Percentiles rank a stretch among this genome's conserved stretches.
These are phyloP conservation scores for Dasyurus viverrinus DNA, from an alignment of 2,113 vertebrate genomes.

Conservation along the genomic window DNA sequence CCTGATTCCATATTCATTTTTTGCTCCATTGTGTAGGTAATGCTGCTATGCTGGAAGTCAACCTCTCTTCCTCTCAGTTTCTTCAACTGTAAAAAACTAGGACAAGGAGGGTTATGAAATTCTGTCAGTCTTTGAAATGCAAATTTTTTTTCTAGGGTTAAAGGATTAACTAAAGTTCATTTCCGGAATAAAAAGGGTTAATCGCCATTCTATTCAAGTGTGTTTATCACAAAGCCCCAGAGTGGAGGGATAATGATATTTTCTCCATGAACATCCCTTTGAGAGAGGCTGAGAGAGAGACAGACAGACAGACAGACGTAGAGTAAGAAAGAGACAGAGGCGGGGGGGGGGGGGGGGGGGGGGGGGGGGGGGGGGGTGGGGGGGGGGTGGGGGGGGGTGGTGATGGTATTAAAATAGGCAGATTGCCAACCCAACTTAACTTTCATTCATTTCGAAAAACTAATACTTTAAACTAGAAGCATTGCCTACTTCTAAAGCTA, in stretches of 20 bases:
- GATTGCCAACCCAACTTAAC: background rate
- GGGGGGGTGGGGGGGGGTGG: too few species aligned
- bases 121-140: background rate
- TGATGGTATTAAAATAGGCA: constrained; percentile 21
- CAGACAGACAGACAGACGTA: too few species aligned
- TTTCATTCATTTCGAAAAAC: background rate
- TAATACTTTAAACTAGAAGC: constrained; percentile 26
- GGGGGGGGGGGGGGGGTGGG: constrained; percentile 44
- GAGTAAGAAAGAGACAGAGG: too few species aligned
- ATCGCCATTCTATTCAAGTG: background rate
- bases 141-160: constrained; percentile 34
- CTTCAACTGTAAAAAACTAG: background rate
- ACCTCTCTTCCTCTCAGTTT: background rate
- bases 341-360: constrained; percentile 35
- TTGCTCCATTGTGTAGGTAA: background rate
- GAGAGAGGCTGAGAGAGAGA: constrained; percentile 11
- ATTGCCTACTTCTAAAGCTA: constrained; percentile 10
- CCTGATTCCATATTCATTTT: background rate
- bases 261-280: constrained; percentile 38
- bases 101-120: background rate
- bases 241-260: constrained; percentile 25
- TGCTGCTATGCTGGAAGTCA: background rate
- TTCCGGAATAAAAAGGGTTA: constrained; percentile 47
- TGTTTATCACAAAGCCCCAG: background rate
- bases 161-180: background rate